These are phyloP conservation scores for Phoxinus dragarum DNA, from an alignment of 2,797 vertebrate species.

Conservation along the genomic window DNA sequence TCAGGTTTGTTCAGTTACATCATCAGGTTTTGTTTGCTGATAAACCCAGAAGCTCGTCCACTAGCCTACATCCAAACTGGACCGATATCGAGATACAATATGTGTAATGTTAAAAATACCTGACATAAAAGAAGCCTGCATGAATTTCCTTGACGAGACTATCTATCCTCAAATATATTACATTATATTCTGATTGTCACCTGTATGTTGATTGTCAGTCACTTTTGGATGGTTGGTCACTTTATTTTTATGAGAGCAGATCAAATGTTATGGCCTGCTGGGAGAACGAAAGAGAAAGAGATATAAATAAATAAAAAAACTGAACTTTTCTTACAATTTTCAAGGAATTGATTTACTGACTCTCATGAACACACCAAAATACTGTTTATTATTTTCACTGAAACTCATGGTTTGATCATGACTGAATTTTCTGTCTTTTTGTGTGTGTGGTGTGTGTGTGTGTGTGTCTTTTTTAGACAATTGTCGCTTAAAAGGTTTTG, in stretches of 20 bases:
- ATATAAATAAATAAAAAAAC: no score
- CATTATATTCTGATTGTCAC: neutral
- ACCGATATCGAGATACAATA: neutral
- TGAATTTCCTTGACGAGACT: neutral
- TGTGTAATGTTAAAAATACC: neutral
- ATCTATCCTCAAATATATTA: neutral
- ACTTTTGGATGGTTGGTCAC: neutral
- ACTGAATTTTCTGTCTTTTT: neutral
- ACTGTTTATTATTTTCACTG: neutral
- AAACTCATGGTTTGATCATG: neutral
- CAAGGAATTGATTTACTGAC: neutral
- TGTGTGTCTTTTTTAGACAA: no score
- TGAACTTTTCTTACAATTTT: neutral
- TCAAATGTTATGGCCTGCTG: neutral
- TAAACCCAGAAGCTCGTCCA: neutral
- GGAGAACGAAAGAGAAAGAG: neutral
- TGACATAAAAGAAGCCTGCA: neutral
- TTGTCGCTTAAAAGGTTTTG: no score
- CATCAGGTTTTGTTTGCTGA: neutral
- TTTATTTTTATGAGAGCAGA: neutral
- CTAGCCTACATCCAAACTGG: neutral
- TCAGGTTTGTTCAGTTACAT: neutral
- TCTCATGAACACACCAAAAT: neutral
- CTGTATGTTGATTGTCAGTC: neutral
- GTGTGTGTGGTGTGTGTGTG: no score